phyloP scores from a whole-genome alignment of 2,113 vertebrate genomes.

The Dascyllus trimaculatus region DNA sequence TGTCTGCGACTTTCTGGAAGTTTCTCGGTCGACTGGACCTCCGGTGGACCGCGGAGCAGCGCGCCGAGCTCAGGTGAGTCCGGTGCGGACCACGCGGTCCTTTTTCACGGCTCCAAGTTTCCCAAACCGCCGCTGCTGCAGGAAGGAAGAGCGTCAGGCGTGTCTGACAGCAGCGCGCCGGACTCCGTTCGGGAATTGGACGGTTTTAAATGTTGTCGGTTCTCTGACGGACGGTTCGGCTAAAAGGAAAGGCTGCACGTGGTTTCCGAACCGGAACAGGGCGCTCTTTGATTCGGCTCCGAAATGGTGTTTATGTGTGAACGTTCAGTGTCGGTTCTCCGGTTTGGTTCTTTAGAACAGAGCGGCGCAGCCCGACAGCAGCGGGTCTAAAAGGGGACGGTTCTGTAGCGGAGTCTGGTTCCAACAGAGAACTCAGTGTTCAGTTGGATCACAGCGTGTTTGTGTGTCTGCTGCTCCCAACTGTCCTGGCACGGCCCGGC shows the following conservation, averaged over 20 bases:
- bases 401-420: neutral
- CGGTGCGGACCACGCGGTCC: neutral
- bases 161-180: conserved; percentile 51
- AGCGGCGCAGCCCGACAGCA: neutral
- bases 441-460: neutral
- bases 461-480: conserved; percentile 16
- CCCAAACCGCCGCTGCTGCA: conserved; percentile 36
- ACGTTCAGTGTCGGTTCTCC: neutral
- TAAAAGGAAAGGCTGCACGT: accelerated
- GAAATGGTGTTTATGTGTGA: accelerated
- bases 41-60: conserved; percentile 27
- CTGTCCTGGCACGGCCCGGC: conserved; percentile 47
- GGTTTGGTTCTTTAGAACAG: neutral
- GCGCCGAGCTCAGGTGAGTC: conserved; percentile 64
- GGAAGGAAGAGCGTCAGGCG: conserved; percentile 60
- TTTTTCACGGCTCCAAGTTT: neutral
- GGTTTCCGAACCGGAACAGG: accelerated
- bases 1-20: conserved; percentile 22
- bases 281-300: neutral
- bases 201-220: neutral
- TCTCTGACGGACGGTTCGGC: neutral
- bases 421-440: neutral
- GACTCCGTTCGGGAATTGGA: neutral
- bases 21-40: conserved; percentile 7
- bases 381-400: conserved; percentile 1